Percentiles rank a stretch among this genome's conserved stretches.
These are phyloP conservation scores for Dinoponera quadriceps DNA, from an alignment of 1,140 invertebrate genomes.

Conservation along the genomic window DNA sequence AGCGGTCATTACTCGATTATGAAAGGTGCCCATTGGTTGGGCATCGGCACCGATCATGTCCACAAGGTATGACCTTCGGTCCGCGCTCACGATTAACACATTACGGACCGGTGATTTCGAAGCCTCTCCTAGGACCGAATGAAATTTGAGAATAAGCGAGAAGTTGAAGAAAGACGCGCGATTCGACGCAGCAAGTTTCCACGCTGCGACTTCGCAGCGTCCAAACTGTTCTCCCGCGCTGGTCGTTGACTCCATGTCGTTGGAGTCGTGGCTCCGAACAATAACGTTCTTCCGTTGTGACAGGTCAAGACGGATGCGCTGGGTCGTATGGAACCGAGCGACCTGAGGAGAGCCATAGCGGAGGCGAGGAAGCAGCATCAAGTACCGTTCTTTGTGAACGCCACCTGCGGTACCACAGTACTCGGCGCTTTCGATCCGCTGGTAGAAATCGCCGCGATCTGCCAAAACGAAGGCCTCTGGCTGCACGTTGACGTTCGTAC, in stretches of 20 bases:
- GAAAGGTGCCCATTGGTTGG: conserved; percentile 93
- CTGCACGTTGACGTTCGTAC: conserved; percentile 93
- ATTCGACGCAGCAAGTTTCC: too few relatives aligned
- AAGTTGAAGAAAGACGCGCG: too few relatives aligned
- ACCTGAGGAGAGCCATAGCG: conserved; percentile 87
- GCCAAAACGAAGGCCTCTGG: conserved; percentile 90
- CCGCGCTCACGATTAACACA: too few relatives aligned
- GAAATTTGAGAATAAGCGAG: too few relatives aligned
- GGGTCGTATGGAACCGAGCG: conserved; percentile 88
- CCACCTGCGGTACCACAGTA: conserved; percentile 91
- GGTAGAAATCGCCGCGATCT: conserved; percentile 89
- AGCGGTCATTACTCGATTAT: conserved; percentile 96
- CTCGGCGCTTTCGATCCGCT: conserved; percentile 95
- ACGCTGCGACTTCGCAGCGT: too few relatives aligned
- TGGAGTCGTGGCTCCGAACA: too few relatives aligned
- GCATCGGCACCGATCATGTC: conserved; percentile 90
- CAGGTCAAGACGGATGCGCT: conserved; percentile 89
- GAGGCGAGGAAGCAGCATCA: conserved; percentile 83
- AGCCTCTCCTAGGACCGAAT: too few relatives aligned
- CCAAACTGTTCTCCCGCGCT: too few relatives aligned
- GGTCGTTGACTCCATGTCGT: too few relatives aligned
- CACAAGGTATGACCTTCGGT: conserved; percentile 73
- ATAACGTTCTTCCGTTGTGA: background rate
- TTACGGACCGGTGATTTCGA: too few relatives aligned
- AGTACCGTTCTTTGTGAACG: conserved; percentile 90